Evolutionary conservation across 1,140 invertebrate species (phyloP).

Genomic region (Trachymyrmex septentrionalis): DNA sequence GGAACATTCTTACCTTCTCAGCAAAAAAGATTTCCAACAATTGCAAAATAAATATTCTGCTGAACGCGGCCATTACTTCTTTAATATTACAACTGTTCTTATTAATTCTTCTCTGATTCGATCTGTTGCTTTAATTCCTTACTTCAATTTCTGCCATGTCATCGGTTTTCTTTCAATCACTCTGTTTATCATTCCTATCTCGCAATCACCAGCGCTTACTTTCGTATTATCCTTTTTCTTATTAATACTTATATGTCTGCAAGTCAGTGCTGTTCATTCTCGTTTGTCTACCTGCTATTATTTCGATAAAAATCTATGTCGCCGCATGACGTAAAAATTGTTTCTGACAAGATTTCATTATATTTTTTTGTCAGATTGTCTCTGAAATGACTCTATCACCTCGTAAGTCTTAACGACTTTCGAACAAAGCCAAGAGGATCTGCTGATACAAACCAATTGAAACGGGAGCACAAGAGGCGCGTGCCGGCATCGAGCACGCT

Average conservation of each 20-base stretch:
- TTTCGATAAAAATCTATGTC: conserved; percentile 22
- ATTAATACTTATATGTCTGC: conserved; percentile 4
- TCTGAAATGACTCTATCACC: conserved; percentile 43
- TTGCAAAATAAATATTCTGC: no score
- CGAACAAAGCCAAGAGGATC: conserved; percentile 51
- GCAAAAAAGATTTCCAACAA: no score
- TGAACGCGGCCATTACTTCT: background rate
- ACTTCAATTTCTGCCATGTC: conserved; percentile 23
- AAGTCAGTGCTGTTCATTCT: conserved; percentile 17
- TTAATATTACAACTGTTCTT: background rate
- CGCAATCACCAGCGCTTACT: conserved; percentile 22
- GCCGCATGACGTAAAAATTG: conserved; percentile 26
- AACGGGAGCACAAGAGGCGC: conserved; percentile 64
- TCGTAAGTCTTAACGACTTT: background rate
- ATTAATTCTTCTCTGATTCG: background rate
- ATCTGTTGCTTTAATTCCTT: conserved; percentile 16
- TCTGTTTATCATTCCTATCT: conserved; percentile 35
- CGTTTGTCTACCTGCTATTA: conserved; percentile 25
- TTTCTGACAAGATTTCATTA: conserved; percentile 18
- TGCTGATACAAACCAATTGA: conserved; percentile 76
- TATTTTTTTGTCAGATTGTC: conserved; percentile 33
- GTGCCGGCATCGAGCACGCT: conserved; percentile 74
- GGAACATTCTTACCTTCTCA: no score
- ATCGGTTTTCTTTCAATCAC: conserved; percentile 35
- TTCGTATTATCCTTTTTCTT: conserved; percentile 10